These are phyloP conservation scores for Taenioides sp. DNA, from an alignment of 2,797 vertebrate species.

Conservation along the genomic window DNA sequence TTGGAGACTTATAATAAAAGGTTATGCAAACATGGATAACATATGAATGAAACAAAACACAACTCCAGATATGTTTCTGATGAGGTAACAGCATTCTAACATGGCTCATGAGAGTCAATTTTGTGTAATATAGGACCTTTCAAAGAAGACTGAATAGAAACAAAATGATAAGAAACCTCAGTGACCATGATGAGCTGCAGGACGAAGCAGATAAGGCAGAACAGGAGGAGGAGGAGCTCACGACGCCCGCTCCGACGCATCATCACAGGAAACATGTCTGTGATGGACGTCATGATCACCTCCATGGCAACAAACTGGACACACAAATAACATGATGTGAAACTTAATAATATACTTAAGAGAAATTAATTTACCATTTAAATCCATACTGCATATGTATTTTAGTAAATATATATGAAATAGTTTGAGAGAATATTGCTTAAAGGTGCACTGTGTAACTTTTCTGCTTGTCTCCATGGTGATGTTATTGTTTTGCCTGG, in stretches of 20 bases:
- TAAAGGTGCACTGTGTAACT: too few relatives aligned
- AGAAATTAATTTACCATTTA: background rate
- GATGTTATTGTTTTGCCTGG: too few relatives aligned
- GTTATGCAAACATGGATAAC: too few relatives aligned
- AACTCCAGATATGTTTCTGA: too few relatives aligned
- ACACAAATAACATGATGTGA: background rate
- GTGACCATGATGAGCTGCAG: conserved; percentile 73
- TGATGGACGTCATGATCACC: conserved; percentile 71
- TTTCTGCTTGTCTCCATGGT: too few relatives aligned
- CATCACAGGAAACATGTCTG: conserved; percentile 69
- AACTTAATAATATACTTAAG: background rate
- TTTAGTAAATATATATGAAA: background rate
- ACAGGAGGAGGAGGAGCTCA: conserved; percentile 70
- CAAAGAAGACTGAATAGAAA: too few relatives aligned
- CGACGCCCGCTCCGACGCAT: conserved; percentile 64
- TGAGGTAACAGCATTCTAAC: too few relatives aligned
- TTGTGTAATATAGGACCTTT: too few relatives aligned
- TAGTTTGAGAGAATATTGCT: background rate
- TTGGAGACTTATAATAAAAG: too few relatives aligned
- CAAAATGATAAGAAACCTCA: conserved; percentile 57
- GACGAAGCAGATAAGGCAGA: conserved; percentile 71
- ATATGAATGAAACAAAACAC: too few relatives aligned
- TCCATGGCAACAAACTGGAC: conserved; percentile 75
- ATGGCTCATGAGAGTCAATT: too few relatives aligned
- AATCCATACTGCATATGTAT: background rate